Evolutionary conservation across 2,113 vertebrate genomes (phyloP).

Genomic region (Boleophthalmus pectinirostris): DNA sequence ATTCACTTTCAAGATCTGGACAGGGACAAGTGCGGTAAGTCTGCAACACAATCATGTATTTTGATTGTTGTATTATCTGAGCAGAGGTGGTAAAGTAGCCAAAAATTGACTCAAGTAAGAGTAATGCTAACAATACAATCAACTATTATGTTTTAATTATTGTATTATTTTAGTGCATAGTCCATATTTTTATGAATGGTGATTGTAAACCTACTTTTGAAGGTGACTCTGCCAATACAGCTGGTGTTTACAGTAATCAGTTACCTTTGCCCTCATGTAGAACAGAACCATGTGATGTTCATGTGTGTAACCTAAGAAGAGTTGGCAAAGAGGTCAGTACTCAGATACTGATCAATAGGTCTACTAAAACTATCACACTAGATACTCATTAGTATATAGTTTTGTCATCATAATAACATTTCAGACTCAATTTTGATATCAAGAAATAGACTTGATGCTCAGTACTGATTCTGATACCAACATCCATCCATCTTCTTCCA

Average conservation of each 20-base stretch:
- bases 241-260: neutral
- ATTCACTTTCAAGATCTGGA: slow-evolving; percentile 77
- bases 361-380: neutral
- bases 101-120: too few relatives aligned
- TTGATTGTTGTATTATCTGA: neutral
- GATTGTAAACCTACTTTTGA: neutral
- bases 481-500: too few relatives aligned
- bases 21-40: slow-evolving; percentile 77
- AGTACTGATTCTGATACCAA: too few relatives aligned
- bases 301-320: neutral
- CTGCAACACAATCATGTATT: neutral
- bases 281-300: neutral
- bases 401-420: too few relatives aligned
- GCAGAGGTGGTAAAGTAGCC: too few relatives aligned
- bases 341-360: neutral
- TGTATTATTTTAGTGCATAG: too few relatives aligned
- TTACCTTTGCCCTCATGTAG: neutral
- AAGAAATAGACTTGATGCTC: too few relatives aligned
- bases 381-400: too few relatives aligned
- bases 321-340: neutral
- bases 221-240: neutral
- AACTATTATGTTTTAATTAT: too few relatives aligned
- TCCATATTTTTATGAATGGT: neutral
- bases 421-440: too few relatives aligned
- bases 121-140: too few relatives aligned